phyloP scores from a whole-genome alignment of 2,797 vertebrate genomes.

The Dipus sagitta region DNA sequence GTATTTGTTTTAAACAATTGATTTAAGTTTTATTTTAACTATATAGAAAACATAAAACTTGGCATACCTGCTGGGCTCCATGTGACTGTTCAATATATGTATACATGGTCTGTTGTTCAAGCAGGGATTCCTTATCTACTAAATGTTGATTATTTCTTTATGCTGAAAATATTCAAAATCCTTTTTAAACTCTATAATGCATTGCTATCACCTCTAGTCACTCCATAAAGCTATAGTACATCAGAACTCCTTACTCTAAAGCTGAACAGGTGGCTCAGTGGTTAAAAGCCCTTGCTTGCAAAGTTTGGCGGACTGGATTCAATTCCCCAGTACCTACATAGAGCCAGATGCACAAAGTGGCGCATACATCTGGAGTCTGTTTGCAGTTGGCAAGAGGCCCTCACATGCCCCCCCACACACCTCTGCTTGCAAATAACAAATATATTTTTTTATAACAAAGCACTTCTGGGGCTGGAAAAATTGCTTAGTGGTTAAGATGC shows the following conservation, averaged over 20 bases:
- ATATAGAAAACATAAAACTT: constrained; percentile 4
- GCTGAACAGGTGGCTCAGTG: no score
- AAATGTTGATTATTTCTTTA: neutral
- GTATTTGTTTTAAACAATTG: neutral
- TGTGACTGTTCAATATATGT: neutral
- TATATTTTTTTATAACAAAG: no score
- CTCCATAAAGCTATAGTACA: neutral
- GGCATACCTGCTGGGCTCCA: neutral
- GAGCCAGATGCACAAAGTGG: no score
- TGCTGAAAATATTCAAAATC: neutral
- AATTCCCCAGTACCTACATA: no score
- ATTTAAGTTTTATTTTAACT: constrained; percentile 1
- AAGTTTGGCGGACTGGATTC: no score
- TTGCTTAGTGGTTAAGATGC: no score
- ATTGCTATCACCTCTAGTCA: neutral
- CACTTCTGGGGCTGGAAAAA: no score
- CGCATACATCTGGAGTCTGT: no score
- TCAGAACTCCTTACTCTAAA: neutral
- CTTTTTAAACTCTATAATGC: neutral
- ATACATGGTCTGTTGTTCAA: neutral
- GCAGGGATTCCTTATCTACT: neutral
- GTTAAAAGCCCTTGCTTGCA: no score
- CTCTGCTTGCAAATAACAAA: no score
- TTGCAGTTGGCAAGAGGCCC: no score
- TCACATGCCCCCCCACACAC: no score